Base-by-base conservation (phyloP, 2,797 vertebrate genomes). In the Danionella dracula region DNA sequence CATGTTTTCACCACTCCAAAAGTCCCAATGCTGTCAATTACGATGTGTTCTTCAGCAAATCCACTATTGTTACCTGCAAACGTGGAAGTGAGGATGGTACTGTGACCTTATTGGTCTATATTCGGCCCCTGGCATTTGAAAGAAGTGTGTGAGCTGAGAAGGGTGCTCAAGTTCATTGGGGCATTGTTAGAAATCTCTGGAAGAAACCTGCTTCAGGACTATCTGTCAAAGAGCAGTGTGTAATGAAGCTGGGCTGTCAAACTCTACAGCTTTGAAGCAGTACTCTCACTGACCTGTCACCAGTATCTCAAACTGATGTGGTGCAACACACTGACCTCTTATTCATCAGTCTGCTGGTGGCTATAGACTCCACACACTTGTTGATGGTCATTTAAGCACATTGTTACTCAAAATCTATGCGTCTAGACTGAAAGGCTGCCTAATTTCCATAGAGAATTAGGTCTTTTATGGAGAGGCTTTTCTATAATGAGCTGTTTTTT, bases 181-280 rank as follows among this genome's bases (percentile, higher is more conserved):
- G 53, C 29, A 51, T 58, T 68, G 62, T 72, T 62, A 57, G 50
- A 61, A 48, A 55, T 11, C 35, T 63, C 17, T 23, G 45, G 37
- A n/a, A 40, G 48, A 38, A 57, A 45, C 23, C 68, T 48, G 55
- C 69, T 65, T 63, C 45, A 55, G 62, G 48, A 66, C 16, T 35
- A 66, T 46, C 68, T 66, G 65, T 76, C 68, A 73, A 51, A 49
- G 49, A 53, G 56, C 51, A 34, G 58, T 37, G 46, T 51, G 51
- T 71, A 74, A 74, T 74, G 60, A 68, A 61, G 59, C 56, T 5
- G 15, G 31, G 54, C 65, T 60, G 65, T 71, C 75, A 71, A 53
- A 34, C 55, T 45, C 55, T 35, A 23, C 6, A 20, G 32, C 16
- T 42, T 41, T 60, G 27, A 45, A 40, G 29, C 35, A 34, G 46